Evolutionary conservation across 2,797 vertebrate species (phyloP), one percentile per base, ranked within the genome.

Genomic region (Philypnodon macrostomus): DNA sequence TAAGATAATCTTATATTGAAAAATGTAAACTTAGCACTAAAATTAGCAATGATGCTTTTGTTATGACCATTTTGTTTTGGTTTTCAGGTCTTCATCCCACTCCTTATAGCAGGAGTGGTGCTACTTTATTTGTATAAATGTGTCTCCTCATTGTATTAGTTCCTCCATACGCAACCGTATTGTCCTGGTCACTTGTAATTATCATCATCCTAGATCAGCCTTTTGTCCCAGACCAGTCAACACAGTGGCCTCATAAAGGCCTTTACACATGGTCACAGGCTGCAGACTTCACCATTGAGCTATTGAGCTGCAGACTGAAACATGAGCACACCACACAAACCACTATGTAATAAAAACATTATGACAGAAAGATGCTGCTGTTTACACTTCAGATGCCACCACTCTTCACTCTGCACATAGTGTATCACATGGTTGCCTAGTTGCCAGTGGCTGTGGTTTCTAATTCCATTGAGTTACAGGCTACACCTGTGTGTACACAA

Each of bases 101-200:
- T 60, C 47, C 49, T 48, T 46, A 5, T 31, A 27, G 35, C 32
- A 7, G 41, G 58, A 60, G 50, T 33, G 24, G 11, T 39, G 44
- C 44, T 64, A 67, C 79, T 79, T 85, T 79, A 82, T 85, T 80
- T 83, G 70, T 81, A 73, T 79, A 82, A 85, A 82, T 74, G 70
- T 85, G 75, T 85, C 73, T 83, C 80, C 71, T 77, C 73, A 79
- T 87, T 86, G 81, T 83, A 70, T 79, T 83, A 81, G 77, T 81
- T 82, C 80, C 68, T 82, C 76, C 79, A 77, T 82, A 85, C 61
- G 68, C 64, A 48, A 77, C 78, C 70, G 37, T 82, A 87, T 82
- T 88, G 84, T 87, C 70, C 60, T 80, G 51, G 83, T 89, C 88
- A 85, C 76, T 85, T 88, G 68, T 70, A 82, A 89, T 89, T 85